Base-by-base conservation (phyloP, 2,113 vertebrate species). In the Odontesthes bonariensis region DNA sequence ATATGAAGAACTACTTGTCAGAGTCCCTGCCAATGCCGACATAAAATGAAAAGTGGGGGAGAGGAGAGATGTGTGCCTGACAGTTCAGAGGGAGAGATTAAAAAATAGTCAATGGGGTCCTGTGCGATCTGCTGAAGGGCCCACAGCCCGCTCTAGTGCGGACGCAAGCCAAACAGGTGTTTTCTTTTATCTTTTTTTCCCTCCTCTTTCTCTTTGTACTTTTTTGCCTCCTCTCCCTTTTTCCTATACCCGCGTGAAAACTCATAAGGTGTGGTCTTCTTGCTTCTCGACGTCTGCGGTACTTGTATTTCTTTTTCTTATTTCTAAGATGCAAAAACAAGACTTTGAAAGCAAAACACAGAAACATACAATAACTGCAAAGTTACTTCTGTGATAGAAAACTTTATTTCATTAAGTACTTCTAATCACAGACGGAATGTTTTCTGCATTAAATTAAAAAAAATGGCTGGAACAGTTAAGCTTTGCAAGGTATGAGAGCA, bases 1-100 rank as follows among this genome's bases (percentile, higher is more conserved):
- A 97, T 96, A 98, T 96, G 95, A 97, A 96, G 95, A 95, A 96
- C 93, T 96, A 94, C 95, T 96, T 97, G 96, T 97, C 96, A 97
- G 95, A 95, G 94, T 95, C 94, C 88, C 95, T 97, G 96, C 95
- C 96, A 97, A 95, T 94, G 93, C 88, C 69, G 91, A 94, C 92
- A 94, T 94, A 94, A 95, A 96, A 95, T 92, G 90, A 91, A 94
- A 93, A 94, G 86, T 77, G 76, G 81, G 86, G 77, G 94, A 94
- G 95, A 93, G 92, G 76, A 86, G 84, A 84, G 87, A 87, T 77
- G 75, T 86, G 88, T 75, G 80, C 52, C 79, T 92, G 89, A 91
- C 86, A 93, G 92, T 92, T 96, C 91, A 92, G 88, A 90, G 87
- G 86, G 90, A 91, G 89, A 88, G 90, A 91, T 91, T 91, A 88